Evolutionary conservation across 92 coral and sea anemone species (phyloP), one percentile per base, ranked within the genome.

Genomic region (Epizoanthus ramosus): DNA sequence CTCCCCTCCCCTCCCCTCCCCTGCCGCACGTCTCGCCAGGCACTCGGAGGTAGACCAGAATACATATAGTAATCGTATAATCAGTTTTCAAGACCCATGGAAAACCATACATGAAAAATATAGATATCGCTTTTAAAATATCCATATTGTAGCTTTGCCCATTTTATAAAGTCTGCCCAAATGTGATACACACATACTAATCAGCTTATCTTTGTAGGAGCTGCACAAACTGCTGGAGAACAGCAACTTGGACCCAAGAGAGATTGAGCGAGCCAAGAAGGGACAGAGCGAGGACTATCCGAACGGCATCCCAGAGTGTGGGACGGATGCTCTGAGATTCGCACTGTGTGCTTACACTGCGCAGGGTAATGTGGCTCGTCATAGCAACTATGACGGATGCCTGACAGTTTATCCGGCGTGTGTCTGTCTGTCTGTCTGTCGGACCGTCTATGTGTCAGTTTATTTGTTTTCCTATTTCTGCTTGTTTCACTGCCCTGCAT

Each of bases 271-370:
- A 35, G 99, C 99, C 43, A 87, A 85, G 88, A 97, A 92, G 73
- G 99, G 99, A 33, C 99, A 95, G 98, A 97, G 90, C 86, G 98
- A 97, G 68, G 99, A 97, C 80, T 97, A 97, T 68, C 99, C 99
- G 33, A 93, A 92, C 12, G 99, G 99, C 17, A 94, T 97, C 69
- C 99, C 99, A 8, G 99, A 97, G 87, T 97, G 99, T 76, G 99
- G 99, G 1, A 97, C 99, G 19, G 99, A 97, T 65, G 99, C 99
- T 3, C 71, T 97, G 60, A 84, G 99, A 83, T 97, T 97, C 84
- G 99, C 99, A 9, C 91, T 97, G 10, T 97, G 99, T 81, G 99
- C 99, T 56, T 97, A 97, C 85, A 97, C 99, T 2, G 95, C 99
- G 15, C 99, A 97, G 92, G 99, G 99, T 97, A 19, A 52, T 12